Evolutionary conservation across 2,797 vertebrate genomes (phyloP).

Genomic region (Ceryle rudis): DNA sequence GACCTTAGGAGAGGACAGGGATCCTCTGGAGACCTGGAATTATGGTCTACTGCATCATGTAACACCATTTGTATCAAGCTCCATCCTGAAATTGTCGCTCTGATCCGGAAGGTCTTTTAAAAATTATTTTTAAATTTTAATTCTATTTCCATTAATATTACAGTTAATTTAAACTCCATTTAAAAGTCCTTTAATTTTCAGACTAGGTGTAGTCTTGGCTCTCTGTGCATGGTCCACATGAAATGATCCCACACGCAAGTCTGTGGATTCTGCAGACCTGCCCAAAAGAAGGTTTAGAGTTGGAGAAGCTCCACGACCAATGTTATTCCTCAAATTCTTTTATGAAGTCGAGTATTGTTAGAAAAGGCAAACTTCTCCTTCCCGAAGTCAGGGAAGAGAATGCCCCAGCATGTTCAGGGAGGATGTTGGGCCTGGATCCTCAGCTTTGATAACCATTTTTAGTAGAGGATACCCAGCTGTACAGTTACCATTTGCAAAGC

Average conservation of each 20-base stretch:
- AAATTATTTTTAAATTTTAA: not conserved
- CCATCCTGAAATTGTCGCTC: not conserved
- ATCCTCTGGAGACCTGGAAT: not conserved
- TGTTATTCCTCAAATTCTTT: not conserved
- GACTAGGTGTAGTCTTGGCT: not conserved
- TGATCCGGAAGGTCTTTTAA: not conserved
- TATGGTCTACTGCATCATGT: not conserved
- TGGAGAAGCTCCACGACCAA: not conserved
- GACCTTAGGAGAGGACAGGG: not conserved
- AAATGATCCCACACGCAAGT: not conserved
- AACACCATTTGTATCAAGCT: not conserved
- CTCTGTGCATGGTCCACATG: fast-evolving
- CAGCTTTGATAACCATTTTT: not conserved
- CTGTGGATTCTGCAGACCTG: not conserved
- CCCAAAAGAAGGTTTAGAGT: not conserved
- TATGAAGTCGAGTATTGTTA: not conserved
- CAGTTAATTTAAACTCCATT: not conserved
- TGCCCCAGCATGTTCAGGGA: not conserved
- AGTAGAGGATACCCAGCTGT: not conserved
- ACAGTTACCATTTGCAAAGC: not conserved
- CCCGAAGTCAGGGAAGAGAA: not conserved
- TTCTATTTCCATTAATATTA: not conserved
- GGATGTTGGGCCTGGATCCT: not conserved
- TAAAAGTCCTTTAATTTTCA: not conserved
- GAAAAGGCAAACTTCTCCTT: not conserved